Base-by-base conservation (phyloP, 2,888 invertebrate genomes). In the Plagiodera versicolora region DNA sequence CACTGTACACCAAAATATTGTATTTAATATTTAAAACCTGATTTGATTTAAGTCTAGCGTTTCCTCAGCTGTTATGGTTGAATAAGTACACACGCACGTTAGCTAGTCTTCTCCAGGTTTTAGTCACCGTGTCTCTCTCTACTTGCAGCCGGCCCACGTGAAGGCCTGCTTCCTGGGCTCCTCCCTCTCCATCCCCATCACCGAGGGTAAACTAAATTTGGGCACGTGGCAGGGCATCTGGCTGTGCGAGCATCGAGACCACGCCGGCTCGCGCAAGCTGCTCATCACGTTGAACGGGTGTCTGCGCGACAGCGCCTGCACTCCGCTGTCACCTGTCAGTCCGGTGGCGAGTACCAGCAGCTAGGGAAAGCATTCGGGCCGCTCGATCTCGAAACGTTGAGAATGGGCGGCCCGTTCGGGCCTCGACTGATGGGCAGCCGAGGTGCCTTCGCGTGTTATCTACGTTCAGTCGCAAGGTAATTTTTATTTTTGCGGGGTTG, bases 191-290 rank as follows among this genome's bases (percentile, higher is more conserved):
- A 93, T 98, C 80, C 97, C 97, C 70, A 95, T 98, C 79, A 94
- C 95, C 71, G 94, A 97, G 77, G 97, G 97, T 74, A 94, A 94
- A 82, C 84, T 97, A 76, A 94, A 95, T 79, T 84, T 97, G 76
- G 97, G 97, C 72, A 95, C 95, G 74, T 98, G 97, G 97, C 97
- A 97, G 83, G 97, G 98, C 67, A 91, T 98, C 70, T 98, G 97
- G 97, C 86, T 98, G 74, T 97, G 97, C 83, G 98, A 98, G 82
- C 98, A 98, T 83, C 89, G 98, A 78, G 94, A 97, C 85, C 92
- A 92, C 79, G 96, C 95, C 72, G 95, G 95, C 75, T 94, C 94
- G 80, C 88, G 95, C 75, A 95, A 95, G 86, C 81, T 88, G 73
- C 77, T 81, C 62, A 91, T 94, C 80, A 95, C 95, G 71, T 84